A percentile compares a stretch with the other conserved stretches of the same genome.
These are phyloP conservation scores for Xylota sylvarum DNA, from an alignment of 2,888 invertebrate genomes.

Conservation along the genomic window DNA sequence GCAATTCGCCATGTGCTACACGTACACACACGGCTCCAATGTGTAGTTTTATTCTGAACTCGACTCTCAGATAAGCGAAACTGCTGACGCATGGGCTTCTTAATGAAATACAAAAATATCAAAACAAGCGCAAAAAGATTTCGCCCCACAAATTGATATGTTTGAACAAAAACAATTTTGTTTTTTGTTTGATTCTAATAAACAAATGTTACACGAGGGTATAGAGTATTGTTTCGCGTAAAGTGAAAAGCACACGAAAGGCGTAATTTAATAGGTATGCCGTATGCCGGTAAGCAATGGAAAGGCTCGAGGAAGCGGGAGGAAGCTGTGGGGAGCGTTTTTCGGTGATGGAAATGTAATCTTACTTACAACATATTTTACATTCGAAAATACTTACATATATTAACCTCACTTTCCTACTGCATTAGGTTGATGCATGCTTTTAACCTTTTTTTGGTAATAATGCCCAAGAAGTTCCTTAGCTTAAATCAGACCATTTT, in stretches of 20 bases:
- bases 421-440: too few relatives aligned
- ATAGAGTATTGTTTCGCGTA: conserved; percentile 40
- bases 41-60: conserved; percentile 38
- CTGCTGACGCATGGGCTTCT: conserved; percentile 66
- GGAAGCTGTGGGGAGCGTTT: background rate
- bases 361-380: too few relatives aligned
- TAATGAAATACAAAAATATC: conserved; percentile 59
- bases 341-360: background rate
- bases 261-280: conserved; percentile 37
- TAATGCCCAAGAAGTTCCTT: too few relatives aligned
- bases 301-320: too few relatives aligned
- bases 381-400: too few relatives aligned
- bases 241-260: conserved; percentile 41
- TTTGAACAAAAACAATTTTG: conserved; percentile 47
- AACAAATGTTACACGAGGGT: conserved; percentile 32
- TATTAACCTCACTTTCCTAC: too few relatives aligned
- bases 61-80: conserved; percentile 56
- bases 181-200: conserved; percentile 34
- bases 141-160: conserved; percentile 57
- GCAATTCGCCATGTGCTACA: conserved; percentile 70
- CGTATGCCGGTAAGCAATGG: background rate
- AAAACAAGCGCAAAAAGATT: conserved; percentile 43
- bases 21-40: conserved; percentile 27
- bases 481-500: too few relatives aligned
- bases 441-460: too few relatives aligned